A percentile compares a stretch with the other conserved stretches of the same genome.
Evolutionary conservation across 2,888 invertebrate genomes (phyloP).

Genomic region (Pristionchus arcanus): DNA sequence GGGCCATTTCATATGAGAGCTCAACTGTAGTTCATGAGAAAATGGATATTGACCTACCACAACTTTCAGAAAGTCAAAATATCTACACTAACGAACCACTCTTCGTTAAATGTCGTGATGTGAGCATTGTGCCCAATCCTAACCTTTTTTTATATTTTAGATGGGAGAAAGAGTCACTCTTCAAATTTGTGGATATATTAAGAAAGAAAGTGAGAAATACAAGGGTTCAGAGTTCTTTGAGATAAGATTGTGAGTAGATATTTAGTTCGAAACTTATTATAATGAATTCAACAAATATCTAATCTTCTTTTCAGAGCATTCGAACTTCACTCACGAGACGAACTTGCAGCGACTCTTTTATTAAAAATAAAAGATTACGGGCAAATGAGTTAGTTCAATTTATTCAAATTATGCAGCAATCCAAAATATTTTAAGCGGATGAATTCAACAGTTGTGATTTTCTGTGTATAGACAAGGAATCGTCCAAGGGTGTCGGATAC

Average conservation of each 20-base stretch:
- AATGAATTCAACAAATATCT: not conserved
- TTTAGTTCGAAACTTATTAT: not conserved
- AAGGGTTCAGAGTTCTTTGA: not conserved
- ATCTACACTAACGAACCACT: not conserved
- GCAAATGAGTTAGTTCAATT: not conserved
- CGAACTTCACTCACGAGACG: not conserved
- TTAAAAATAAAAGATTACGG: not conserved
- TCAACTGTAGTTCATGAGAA: not conserved
- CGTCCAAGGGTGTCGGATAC: too few species aligned
- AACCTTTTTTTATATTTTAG: not conserved
- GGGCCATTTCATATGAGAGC: not conserved
- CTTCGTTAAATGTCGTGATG: not conserved
- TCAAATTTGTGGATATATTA: not conserved
- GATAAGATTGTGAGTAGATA: not conserved
- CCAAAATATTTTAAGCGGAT: not conserved
- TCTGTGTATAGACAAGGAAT: too few species aligned
- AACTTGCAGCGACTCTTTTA: not conserved
- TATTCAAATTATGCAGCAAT: not conserved
- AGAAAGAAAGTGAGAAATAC: not conserved
- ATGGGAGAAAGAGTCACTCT: not conserved
- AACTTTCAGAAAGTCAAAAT: too few species aligned
- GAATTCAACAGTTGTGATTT: too few species aligned
- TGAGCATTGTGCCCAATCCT: not conserved
- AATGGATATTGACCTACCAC: not conserved
- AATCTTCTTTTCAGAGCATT: not conserved